Evolutionary conservation across 2,888 invertebrate species (phyloP).

Genomic region (Disparrhopalites patrizii): DNA sequence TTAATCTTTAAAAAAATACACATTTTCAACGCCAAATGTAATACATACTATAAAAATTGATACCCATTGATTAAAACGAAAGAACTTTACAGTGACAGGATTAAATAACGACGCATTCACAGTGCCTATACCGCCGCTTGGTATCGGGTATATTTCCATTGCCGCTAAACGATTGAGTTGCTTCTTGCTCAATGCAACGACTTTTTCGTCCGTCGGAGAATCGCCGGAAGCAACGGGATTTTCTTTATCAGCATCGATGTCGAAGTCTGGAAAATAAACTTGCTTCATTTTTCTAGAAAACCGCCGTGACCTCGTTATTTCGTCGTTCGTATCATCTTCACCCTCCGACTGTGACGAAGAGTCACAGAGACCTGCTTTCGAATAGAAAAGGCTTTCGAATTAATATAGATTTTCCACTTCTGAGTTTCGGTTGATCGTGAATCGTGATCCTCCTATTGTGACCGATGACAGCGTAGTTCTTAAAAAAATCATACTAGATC

Average conservation of each 20-base stretch:
- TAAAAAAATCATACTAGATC: too few relatives aligned
- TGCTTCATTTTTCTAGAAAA: neutral
- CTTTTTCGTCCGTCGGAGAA: neutral
- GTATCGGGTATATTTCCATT: constrained; percentile 25
- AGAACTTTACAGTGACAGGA: constrained; percentile 23
- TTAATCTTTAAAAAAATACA: constrained; percentile 50
- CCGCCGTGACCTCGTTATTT: neutral
- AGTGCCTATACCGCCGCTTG: constrained; percentile 27
- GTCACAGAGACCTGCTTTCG: constrained; percentile 11
- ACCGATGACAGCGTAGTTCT: too few relatives aligned
- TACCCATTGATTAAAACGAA: too few relatives aligned
- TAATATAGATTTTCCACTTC: neutral
- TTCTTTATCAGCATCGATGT: neutral
- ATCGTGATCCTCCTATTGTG: too few relatives aligned
- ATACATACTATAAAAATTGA: neutral
- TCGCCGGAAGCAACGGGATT: neutral
- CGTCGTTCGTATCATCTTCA: neutral
- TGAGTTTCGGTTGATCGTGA: too few relatives aligned
- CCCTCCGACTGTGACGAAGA: constrained; percentile 9
- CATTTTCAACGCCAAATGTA: neutral
- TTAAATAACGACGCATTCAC: constrained; percentile 29
- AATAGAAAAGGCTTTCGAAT: neutral
- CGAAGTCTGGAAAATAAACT: neutral
- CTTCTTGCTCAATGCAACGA: constrained; percentile 22
- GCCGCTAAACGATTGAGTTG: constrained; percentile 27